Evolutionary conservation across 2,113 vertebrate species (phyloP), one percentile per base, ranked within the genome.

Genomic region (Chaenocephalus aceratus): DNA sequence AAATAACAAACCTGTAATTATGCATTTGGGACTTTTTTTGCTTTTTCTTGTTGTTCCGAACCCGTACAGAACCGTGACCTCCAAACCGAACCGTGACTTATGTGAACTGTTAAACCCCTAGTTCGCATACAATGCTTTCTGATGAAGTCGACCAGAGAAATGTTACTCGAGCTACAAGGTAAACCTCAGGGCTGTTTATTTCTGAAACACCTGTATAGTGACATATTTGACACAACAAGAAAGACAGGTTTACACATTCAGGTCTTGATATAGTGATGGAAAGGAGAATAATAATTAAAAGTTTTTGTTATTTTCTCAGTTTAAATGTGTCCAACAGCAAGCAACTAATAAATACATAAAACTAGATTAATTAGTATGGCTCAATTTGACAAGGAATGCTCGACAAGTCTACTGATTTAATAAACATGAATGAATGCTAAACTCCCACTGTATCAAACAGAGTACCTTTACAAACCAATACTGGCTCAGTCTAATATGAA

Each of bases 221-320:
- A 49, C 59, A 21, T 21, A 49, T 14, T 3, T 53, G 15, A 48
- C 6, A 36, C 36, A 73, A 52, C 69, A 13, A 58, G 79, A 74
- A 48, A 70, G 64, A 74, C 70, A 11, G 26, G 79, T 78, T 71
- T 18, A 18, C 6, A 56, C n/a, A 72, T 41, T 62, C 10, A 7
- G 2, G 10, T 54, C 4, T 36, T 16, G 1, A 6, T 61, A 14
- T 2, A 74, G 23, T 54, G n/a, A 61, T 54, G n/a, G 52, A n/a
- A 13, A 54, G 5, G n/a, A 26, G 11, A n/a, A 8, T 4, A 64
- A 21, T 3, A 26, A 9, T 26, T 6, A 44, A 7, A 3, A 45
- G 10, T 6, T 15, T 16, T 23, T 61, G 10, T 72, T 14, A 16
- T 72, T 26, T 23, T 59, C 23, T 21, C 21, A 21, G 4, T 12